Base-by-base conservation (phyloP, 2,888 invertebrate species). In the Polydrusus pterygomalis region DNA sequence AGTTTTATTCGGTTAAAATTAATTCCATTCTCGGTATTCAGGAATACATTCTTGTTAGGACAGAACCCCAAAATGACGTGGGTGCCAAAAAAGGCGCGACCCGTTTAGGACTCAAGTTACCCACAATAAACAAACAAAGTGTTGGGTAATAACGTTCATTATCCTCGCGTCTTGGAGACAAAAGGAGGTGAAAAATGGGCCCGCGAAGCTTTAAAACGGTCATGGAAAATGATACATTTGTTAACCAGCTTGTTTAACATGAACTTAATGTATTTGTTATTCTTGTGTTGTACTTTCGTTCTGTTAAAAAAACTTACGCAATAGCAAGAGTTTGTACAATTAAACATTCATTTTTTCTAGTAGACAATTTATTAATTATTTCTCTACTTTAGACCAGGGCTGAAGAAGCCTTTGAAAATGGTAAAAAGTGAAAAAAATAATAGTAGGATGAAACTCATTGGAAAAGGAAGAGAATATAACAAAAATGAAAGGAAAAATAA, bases 51-150 rank as follows among this genome's bases (percentile, higher is more conserved):
- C 10, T 18, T 34, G 47, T 60, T 58, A 58, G 45, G 20, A 34
- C 56, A n/a, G 18, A 11, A 38, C 38, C 40, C 56, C 25, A 60
- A 63, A 68, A 60, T 1, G 10, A 70, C 70, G 72, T 73, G 76
- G 76, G 73, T 62, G 76, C 64, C 38, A 72, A 76, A 76, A 73
- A 76, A 76, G 76, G 76, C 58, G 76, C 73, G 76, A 70, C 72
- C 69, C 47, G 63, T 69, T 76, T 70, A 58, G 54, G 76, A 69
- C 64, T 76, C 76, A 51, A 70, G 73, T 76, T 73, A 76, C 76
- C 76, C 76, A 68, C 70, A 73, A 73, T 76, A 76, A 76, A 76
- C 30, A 63, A 65, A 70, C 75, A 71, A 75, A 71, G 60, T 60
- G 75, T 75, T 70, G 62, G 62, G 65, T 75, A 75, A 75, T 75